Percentiles rank a stretch among this genome's conserved stretches.
phyloP scores from a whole-genome alignment of 1,140 invertebrate genomes.

The Nasonia giraulti region DNA sequence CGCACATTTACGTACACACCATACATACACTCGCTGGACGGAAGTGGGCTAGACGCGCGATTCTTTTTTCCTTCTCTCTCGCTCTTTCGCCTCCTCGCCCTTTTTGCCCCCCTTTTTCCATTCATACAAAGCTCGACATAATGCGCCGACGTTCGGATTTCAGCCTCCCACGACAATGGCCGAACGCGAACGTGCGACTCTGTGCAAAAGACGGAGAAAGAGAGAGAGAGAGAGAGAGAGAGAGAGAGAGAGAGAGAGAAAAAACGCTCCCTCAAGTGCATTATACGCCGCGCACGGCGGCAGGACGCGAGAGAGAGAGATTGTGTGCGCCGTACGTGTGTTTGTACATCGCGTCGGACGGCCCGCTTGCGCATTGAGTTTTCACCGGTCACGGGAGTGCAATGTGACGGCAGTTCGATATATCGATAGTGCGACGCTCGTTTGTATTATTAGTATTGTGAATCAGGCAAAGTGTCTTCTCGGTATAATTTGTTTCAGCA shows the following conservation, averaged over 20 bases:
- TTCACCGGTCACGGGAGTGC: background rate
- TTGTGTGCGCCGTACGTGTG: constrained; percentile 2
- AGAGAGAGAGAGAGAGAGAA: constrained; percentile 19
- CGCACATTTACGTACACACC: background rate
- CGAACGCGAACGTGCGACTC: constrained; percentile 57
- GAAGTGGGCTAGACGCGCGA: constrained; percentile 49
- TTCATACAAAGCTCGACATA: constrained; percentile 54
- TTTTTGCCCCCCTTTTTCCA: constrained; percentile 33
- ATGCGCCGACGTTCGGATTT: constrained; percentile 65
- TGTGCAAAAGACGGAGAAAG: constrained; percentile 35
- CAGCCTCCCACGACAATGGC: constrained; percentile 69
- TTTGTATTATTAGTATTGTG: too few relatives aligned
- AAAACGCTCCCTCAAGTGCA: constrained; percentile 50
- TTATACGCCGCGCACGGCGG: background rate
- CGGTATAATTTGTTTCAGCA: too few relatives aligned
- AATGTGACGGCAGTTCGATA: background rate
- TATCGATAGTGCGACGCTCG: background rate
- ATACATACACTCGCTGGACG: constrained; percentile 26
- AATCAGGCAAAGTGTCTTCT: too few relatives aligned
- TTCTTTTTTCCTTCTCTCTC: constrained; percentile 31
- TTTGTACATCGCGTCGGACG: background rate
- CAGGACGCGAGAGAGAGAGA: constrained; percentile 2
- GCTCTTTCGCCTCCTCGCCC: constrained; percentile 22
- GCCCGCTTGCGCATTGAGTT: constrained; percentile 13
- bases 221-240: background rate